Evolutionary conservation across 2,113 vertebrate genomes (phyloP).

Genomic region (Myodes glareolus): DNA sequence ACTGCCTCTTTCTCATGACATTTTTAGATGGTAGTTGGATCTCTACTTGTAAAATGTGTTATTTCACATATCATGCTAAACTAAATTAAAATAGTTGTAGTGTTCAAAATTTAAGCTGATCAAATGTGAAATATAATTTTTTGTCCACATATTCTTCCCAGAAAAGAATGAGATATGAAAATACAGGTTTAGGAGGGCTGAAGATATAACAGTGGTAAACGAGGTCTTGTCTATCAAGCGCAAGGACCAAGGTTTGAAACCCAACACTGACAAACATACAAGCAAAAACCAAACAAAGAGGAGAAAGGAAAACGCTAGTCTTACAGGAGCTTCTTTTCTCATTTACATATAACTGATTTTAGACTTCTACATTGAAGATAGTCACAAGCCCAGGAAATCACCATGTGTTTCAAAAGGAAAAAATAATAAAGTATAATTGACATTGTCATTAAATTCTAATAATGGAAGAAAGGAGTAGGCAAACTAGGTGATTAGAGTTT

Average conservation of each 20-base stretch:
- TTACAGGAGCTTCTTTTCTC: not conserved
- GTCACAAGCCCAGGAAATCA: not conserved
- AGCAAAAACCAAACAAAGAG: not conserved
- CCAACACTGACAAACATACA: not conserved
- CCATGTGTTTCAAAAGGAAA: not conserved
- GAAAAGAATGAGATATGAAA: not conserved
- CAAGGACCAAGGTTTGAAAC: not conserved
- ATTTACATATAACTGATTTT: not conserved
- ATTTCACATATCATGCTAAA: not conserved
- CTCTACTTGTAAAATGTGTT: not conserved
- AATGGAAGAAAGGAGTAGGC: not conserved
- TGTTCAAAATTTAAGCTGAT: not conserved
- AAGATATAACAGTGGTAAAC: not conserved
- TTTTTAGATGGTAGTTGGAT: not conserved
- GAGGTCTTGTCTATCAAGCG: not conserved
- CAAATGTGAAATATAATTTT: not conserved
- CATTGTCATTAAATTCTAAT: not conserved
- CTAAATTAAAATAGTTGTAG: not conserved
- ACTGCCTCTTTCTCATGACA: not conserved
- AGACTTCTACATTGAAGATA: not conserved
- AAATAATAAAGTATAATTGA: not conserved
- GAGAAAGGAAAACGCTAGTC: not conserved
- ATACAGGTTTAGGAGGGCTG: not conserved
- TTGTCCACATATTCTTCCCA: not conserved
- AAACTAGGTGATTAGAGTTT: not conserved